Base-by-base conservation (phyloP, 2,888 invertebrate species). In the Lasioglossum zephyrum region DNA sequence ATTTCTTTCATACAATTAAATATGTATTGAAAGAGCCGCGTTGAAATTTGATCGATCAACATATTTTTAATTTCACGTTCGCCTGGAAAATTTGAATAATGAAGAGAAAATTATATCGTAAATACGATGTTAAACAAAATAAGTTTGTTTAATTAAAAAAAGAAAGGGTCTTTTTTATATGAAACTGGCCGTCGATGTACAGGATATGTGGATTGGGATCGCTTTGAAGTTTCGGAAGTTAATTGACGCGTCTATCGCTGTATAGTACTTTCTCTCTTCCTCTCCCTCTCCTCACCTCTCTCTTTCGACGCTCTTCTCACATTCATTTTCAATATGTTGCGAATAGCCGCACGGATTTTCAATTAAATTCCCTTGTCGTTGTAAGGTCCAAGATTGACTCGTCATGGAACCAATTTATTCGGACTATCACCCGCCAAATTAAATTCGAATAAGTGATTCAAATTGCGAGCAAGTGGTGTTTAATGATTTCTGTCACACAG, bases 401-500 rank as follows among this genome's bases (percentile, higher is more conserved):
- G 70, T 41, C 70, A 39, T 41, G 41, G 41, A n/a, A 41, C 70
- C 39, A 39, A 41, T 70, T 70, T 41, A 41, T 13, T 70, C n/a
- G n/a, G 70, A 41, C 70, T 41, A 41, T 41, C 70, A 70, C 41
- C 41, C 41, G 70, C n/a, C 70, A 41, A 70, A 70, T 70, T 41
- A 70, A 70, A 22, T 41, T 41, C 39, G 13, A n/a, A n/a, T 41
- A 39, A 70, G 39, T 41, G 70, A 41, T 41, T 70, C n/a, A 41
- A 69, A 69, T 39, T 39, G 39, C 36, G 69, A 69, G 69, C 70
- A 70, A 70, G 39, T 70, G 70, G 39, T 69, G 69, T 69, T 69
- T 69, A 39, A 69, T 22, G 69, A 69, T 69, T 39, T 39, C 22
- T 22, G 69, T 69, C 18, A 9, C 69, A 39, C 39, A 36, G 22